Conservation (phyloP, 2,113 vertebrate genomes). For the Motacilla alba region DNA sequence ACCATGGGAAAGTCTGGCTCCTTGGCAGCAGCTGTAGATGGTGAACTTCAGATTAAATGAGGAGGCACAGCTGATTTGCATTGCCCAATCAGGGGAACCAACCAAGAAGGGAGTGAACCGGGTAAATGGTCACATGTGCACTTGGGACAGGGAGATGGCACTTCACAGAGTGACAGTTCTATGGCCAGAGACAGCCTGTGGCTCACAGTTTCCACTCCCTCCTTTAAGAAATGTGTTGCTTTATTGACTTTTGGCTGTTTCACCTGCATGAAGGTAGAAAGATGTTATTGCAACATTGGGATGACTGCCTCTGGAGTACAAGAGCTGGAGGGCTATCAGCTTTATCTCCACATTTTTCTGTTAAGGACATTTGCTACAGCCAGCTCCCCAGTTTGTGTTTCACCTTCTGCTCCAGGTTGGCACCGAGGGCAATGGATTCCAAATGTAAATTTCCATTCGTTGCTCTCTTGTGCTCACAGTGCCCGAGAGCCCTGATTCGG, state of each 20-base stretch:
- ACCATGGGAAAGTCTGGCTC: neutral
- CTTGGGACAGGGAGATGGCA: neutral
- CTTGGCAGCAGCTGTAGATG: neutral
- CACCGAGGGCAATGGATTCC: neutral
- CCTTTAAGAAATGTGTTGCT: neutral
- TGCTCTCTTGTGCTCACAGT: neutral
- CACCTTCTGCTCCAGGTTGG: neutral
- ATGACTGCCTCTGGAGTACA: neutral
- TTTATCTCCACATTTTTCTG: neutral
- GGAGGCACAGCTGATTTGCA: neutral
- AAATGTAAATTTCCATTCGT: neutral
- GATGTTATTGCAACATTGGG: neutral
- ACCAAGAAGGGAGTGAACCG: neutral
- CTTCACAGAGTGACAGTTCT: accelerated
- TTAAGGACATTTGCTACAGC: neutral
- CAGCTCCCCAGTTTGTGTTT: neutral
- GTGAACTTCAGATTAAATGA: neutral
- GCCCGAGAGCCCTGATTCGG: accelerated
- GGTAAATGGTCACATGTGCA: neutral
- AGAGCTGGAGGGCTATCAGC: neutral
- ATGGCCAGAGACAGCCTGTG: neutral
- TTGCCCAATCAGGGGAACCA: accelerated
- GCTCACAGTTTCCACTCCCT: neutral
- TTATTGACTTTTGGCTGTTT: neutral
- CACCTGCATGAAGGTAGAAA: neutral